These are phyloP conservation scores for Syrphus vitripennis DNA, from an alignment of 2,888 invertebrate genomes.

Conservation along the genomic window DNA sequence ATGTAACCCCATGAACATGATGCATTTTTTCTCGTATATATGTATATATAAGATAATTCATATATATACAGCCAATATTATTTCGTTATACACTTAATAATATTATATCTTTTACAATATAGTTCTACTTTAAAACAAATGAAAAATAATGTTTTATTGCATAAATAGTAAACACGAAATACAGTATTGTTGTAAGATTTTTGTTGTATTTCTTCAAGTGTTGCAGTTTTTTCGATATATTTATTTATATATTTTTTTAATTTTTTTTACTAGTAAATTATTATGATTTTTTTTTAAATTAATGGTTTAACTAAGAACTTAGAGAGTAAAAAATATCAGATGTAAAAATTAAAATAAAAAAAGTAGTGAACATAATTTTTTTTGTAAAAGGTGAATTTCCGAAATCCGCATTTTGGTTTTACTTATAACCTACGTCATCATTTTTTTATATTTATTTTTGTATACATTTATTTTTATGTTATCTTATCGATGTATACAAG, in stretches of 20 bases:
- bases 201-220: slow-evolving; percentile 43
- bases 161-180: slow-evolving; percentile 61
- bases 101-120: slow-evolving; percentile 27
- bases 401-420: slow-evolving; percentile 70
- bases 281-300: slow-evolving; percentile 35
- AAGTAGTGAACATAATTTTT: slow-evolving; percentile 37
- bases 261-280: slow-evolving; percentile 23
- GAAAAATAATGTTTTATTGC: slow-evolving; percentile 50
- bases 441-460: slow-evolving; percentile 34
- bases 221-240: slow-evolving; percentile 22
- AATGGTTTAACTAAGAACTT: slow-evolving; percentile 59
- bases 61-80: slow-evolving; percentile 45
- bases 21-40: slow-evolving; percentile 16
- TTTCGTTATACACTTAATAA: slow-evolving; percentile 33
- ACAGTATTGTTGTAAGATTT: slow-evolving; percentile 13
- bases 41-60: slow-evolving; percentile 49
- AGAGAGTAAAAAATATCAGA: slow-evolving; percentile 60
- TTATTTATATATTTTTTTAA: neutral
- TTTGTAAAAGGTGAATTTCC: slow-evolving; percentile 54
- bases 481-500: slow-evolving; percentile 51
- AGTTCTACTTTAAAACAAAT: slow-evolving; percentile 32
- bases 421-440: slow-evolving; percentile 68
- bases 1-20: slow-evolving; percentile 59
- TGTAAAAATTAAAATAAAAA: slow-evolving; percentile 55
- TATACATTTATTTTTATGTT: slow-evolving; percentile 70